These are phyloP conservation scores for Rhea pennata DNA, from an alignment of 2,113 vertebrate species.

Conservation along the genomic window DNA sequence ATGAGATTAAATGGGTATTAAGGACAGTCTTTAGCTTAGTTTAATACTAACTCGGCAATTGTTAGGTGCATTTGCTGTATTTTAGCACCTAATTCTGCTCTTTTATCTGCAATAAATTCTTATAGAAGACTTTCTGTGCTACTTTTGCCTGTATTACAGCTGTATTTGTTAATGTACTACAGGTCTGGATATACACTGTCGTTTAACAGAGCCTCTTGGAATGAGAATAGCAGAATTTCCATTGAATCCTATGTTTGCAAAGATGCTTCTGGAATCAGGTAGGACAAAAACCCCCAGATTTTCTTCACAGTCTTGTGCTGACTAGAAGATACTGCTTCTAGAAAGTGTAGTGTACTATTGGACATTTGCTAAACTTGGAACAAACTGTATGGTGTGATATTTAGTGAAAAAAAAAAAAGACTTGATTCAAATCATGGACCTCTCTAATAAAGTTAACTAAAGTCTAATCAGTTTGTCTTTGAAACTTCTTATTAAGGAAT, in stretches of 20 bases:
- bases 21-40: neutral
- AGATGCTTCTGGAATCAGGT: conserved; percentile 98
- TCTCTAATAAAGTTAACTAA: neutral
- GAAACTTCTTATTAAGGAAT: neutral
- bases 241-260: conserved; percentile 98
- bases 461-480: neutral
- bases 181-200: conserved; percentile 96
- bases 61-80: neutral
- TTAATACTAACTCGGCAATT: neutral
- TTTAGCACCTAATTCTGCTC: neutral
- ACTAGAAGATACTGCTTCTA: neutral
- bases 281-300: neutral
- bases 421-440: neutral
- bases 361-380: neutral
- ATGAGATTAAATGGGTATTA: neutral
- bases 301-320: neutral
- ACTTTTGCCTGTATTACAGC: neutral
- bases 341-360: neutral
- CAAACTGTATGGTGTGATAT: fast-evolving
- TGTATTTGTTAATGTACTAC: neutral
- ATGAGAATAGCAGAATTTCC: conserved; percentile 97
- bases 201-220: conserved; percentile 92
- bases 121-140: neutral
- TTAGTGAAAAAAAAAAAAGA: neutral
- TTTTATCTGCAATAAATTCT: neutral